Evolutionary conservation across 1,140 invertebrate species (phyloP), one percentile per base, ranked within the genome.

Genomic region (Aphelenchoides besseyi): DNA sequence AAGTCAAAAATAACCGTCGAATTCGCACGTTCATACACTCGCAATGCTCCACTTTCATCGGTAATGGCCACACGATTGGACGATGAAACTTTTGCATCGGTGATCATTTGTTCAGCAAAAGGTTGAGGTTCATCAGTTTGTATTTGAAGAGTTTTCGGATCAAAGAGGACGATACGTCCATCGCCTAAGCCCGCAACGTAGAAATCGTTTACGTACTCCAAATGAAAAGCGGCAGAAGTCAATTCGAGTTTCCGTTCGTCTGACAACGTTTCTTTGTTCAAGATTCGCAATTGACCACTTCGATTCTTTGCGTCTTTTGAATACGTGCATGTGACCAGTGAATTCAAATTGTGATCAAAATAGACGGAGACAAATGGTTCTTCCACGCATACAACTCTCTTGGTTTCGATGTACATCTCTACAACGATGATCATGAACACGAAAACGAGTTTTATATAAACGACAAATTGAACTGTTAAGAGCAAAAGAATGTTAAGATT

Each of bases 271-370:
- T 8, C 5, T 23, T 28, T 33, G 55, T 59, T 18, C 5, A 59
- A 18, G 5, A 59, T 33, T 33, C 55, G 5, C 18, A 59, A 8
- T 33, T 59, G 55, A 8, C 55, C 55, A 23, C 55, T 59, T 59
- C 55, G 55, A 8, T 59, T 18, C 12, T 29, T 5, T 28, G 55
- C 18, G 55, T 59, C 18, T 23, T 59, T 59, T 12, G 55, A 59
- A 23, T 59, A 59, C 5, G 55, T 59, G 55, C 55, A 59, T 5
- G 55, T 59, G 5, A 59, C 5, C 55, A 59, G 32, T 23, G 55
- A 5, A 16, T 59, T 18, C 5, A 59, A 8, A 33, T 28, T 16
- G 5, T 28, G 5, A 33, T 59, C 55, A 33, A 8, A 59, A 5
- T 8, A 33, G 55, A 59, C 18, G 12, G 55, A 59, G 32, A 59